Evolutionary conservation across 2,797 vertebrate genomes (phyloP).

Genomic region (Poecilia gillii): DNA sequence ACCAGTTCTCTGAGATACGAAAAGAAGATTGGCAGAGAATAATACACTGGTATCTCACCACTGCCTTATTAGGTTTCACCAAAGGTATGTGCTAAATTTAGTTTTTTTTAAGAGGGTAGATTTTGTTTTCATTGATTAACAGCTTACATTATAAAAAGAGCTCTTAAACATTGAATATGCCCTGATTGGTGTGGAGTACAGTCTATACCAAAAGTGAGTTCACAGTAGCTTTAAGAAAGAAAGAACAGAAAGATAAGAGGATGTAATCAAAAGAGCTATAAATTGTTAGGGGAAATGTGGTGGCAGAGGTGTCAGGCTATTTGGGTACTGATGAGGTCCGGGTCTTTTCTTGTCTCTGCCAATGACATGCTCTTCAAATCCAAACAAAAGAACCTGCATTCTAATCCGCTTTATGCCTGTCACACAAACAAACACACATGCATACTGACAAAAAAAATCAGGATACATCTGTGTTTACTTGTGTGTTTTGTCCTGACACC

Average conservation of each 20-base stretch:
- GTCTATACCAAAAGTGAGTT: not conserved
- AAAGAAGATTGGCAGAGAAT: not conserved
- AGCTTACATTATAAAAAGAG: not conserved
- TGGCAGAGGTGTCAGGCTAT: slow-evolving; percentile 90
- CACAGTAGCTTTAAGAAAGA: slow-evolving; percentile 50
- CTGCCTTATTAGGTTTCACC: not conserved
- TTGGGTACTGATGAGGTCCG: slow-evolving; percentile 93
- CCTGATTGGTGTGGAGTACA: not conserved
- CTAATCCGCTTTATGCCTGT: slow-evolving; percentile 83
- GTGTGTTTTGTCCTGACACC: slow-evolving; percentile 56
- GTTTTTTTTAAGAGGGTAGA: not conserved
- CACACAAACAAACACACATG: slow-evolving; percentile 76
- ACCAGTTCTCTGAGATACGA: slow-evolving; percentile 24
- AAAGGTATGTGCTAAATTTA: not conserved
- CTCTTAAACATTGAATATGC: not conserved
- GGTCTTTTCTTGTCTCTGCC: slow-evolving; percentile 88
- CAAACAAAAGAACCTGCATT: slow-evolving; percentile 83
- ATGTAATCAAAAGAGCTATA: slow-evolving; percentile 45
- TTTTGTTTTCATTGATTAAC: not conserved
- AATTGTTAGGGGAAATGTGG: slow-evolving; percentile 76
- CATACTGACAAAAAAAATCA: slow-evolving; percentile 38
- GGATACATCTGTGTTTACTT: slow-evolving; percentile 50
- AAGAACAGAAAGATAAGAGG: slow-evolving; percentile 46
- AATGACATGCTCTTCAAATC: slow-evolving; percentile 94
- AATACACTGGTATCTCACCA: slow-evolving; percentile 7